Base-by-base conservation (phyloP, 1,140 invertebrate genomes). In the Glomeris maerens region DNA sequence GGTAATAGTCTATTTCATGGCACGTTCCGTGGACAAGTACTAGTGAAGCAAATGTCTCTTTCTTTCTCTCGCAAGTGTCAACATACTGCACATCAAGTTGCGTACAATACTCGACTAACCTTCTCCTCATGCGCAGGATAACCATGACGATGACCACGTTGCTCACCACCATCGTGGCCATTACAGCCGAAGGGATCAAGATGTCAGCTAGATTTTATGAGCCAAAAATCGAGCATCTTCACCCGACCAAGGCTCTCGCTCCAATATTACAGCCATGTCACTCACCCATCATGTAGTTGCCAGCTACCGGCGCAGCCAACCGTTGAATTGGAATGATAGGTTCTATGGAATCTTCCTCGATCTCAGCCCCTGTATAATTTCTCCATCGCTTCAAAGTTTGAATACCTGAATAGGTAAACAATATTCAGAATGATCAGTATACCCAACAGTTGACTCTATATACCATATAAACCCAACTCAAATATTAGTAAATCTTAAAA, bases 81-180 rank as follows among this genome's bases (percentile, higher is more conserved):
- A n/a, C n/a, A n/a, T n/a, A n/a, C n/a, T n/a, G n/a, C n/a, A n/a
- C n/a, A n/a, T n/a, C n/a, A n/a, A n/a, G n/a, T n/a, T n/a, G n/a
- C n/a, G n/a, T n/a, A n/a, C n/a, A n/a, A n/a, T n/a, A n/a, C n/a
- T n/a, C n/a, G n/a, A n/a, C n/a, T n/a, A n/a, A 36, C 25, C 25
- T 21, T 25, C 40, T 46, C 29, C 45, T 27, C 4, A 46, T 3
- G 13, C 26, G 26, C 42, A 60, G 55, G 20, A 64, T 62, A 23
- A 62, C 50, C 22, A 57, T 48, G n/a, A 64, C 41, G 7, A 64
- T 51, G 1, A 61, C 53, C 2, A 46, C 58, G 53, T 64, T 64
- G 25, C 56, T 58, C 23, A 63, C 26, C 10, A 64, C 44, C 23
- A 64, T 45, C n/a, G 57, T 50, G n/a, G 42, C 50, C 25, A 64